These are phyloP conservation scores for Gymnogyps californianus DNA, from an alignment of 2,113 vertebrate genomes.

Conservation along the genomic window DNA sequence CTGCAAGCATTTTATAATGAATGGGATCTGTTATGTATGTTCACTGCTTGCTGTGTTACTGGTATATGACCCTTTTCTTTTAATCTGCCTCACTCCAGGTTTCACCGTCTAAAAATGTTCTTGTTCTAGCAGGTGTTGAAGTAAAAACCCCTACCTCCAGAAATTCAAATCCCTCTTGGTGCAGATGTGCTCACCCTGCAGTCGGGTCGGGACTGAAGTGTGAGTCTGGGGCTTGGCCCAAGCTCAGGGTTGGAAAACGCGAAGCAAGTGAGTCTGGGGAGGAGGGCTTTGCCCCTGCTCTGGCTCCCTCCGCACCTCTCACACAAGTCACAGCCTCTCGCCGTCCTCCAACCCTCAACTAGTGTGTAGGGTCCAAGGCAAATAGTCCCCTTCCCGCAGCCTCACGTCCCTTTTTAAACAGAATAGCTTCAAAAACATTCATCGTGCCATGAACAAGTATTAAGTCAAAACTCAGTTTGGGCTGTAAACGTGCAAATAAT, in stretches of 20 bases:
- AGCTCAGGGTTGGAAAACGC: background rate
- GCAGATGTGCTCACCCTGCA: background rate
- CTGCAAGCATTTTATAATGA: background rate
- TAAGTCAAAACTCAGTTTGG: background rate
- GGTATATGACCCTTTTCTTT: background rate
- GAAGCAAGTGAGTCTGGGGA: background rate
- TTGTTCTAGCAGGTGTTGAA: background rate
- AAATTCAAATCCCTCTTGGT: background rate
- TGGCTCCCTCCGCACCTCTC: background rate
- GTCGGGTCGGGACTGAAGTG: background rate
- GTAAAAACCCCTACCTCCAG: accelerated
- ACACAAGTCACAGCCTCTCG: accelerated
- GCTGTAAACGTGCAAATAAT: background rate
- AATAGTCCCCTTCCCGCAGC: background rate
- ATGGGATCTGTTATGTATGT: background rate
- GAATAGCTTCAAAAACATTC: background rate
- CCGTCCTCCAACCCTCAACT: background rate
- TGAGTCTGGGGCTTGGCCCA: background rate
- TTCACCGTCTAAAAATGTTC: background rate
- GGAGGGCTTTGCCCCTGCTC: background rate
- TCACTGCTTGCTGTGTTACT: background rate
- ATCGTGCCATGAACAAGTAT: background rate
- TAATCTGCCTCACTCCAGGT: background rate
- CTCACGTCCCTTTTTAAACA: background rate
- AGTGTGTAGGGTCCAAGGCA: background rate